Conservation (phyloP, 2,113 vertebrate genomes). For the Forbesichthys papilliferus region DNA sequence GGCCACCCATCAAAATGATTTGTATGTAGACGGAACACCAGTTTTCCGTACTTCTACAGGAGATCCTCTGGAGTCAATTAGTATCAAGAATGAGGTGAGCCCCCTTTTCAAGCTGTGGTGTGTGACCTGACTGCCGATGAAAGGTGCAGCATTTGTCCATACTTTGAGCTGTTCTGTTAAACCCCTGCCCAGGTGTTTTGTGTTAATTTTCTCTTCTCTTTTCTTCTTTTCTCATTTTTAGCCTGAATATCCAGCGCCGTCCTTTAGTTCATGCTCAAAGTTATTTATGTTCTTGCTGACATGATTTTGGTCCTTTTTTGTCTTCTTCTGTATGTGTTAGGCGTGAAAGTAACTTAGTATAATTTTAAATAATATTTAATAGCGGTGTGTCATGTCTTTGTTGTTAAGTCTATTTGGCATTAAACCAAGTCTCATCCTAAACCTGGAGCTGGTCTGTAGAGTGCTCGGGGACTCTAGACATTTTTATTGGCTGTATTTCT, state of each 20-base stretch:
- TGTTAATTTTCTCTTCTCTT: not conserved
- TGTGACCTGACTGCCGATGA: conserved; percentile 1
- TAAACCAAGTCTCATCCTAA: too few species aligned
- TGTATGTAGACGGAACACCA: too few species aligned
- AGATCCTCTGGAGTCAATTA: too few species aligned
- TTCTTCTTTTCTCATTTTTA: not conserved
- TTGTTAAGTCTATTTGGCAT: not conserved
- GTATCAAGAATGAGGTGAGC: not conserved
- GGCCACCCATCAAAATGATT: too few species aligned
- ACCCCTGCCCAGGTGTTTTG: too few species aligned
- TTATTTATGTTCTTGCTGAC: not conserved
- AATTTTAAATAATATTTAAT: conserved; percentile 33
- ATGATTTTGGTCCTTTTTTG: conserved; percentile 4
- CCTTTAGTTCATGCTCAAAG: conserved; percentile 32
- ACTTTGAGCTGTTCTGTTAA: not conserved
- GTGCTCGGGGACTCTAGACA: too few species aligned
- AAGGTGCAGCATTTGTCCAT: conserved; percentile 14
- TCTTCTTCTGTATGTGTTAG: not conserved
- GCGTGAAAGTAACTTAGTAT: conserved; percentile 1
- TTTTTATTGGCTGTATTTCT: too few species aligned
- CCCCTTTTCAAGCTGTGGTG: not conserved
- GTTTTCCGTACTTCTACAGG: too few species aligned
- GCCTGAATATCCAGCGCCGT: conserved; percentile 1
- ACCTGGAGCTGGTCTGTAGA: too few species aligned
- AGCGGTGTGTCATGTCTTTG: conserved; percentile 4